phyloP scores from a whole-genome alignment of 2,797 vertebrate species.

The Tadarida brasiliensis region DNA sequence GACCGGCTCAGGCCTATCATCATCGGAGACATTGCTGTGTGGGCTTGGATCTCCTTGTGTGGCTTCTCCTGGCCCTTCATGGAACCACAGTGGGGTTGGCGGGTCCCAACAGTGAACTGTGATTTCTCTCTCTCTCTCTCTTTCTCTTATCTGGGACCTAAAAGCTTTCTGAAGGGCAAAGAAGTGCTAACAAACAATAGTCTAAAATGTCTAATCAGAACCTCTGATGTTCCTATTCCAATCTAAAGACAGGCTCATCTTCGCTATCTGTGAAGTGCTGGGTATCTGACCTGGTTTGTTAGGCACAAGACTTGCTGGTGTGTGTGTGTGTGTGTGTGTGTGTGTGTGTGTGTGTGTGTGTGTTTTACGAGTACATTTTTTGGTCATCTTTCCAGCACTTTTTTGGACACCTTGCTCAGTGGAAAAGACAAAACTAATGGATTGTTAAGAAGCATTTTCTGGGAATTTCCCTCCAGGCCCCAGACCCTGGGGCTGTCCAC shows the following conservation, averaged over 20 bases:
- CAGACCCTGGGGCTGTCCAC: background rate
- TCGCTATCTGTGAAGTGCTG: background rate
- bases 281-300: background rate
- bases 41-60: background rate
- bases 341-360: background rate
- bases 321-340: background rate
- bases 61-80: background rate
- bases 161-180: constrained; percentile 30
- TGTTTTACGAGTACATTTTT: background rate
- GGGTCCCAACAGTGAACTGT: background rate
- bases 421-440: constrained; percentile 44
- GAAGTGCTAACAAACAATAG: background rate
- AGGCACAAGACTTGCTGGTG: background rate
- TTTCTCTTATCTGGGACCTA: background rate
- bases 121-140: background rate
- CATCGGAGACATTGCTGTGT: background rate
- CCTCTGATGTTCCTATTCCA: background rate
- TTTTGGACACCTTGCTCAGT: constrained; percentile 5
- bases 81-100: background rate
- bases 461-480: background rate
- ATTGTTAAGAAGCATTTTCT: background rate
- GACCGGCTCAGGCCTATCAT: background rate
- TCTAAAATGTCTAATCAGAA: background rate
- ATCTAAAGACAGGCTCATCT: background rate
- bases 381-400: background rate